Evolutionary conservation across 2,113 vertebrate species (phyloP).

Genomic region (Melanerpes formicivorus): DNA sequence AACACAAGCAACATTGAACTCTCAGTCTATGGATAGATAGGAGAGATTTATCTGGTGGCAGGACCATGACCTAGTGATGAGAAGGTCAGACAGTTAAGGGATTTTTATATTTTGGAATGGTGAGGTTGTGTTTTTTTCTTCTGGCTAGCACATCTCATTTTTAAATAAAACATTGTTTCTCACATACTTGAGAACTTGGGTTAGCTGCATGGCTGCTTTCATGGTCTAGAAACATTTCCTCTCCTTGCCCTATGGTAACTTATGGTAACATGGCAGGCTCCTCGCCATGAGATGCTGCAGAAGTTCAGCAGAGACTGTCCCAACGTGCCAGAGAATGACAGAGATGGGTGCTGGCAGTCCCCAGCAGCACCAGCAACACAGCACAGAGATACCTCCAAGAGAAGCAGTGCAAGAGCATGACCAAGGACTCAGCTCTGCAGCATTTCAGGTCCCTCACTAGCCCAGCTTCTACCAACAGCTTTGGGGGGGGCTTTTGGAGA

Average conservation of each 20-base stretch:
- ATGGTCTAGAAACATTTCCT: slow-evolving; percentile 28
- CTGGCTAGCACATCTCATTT: slow-evolving; percentile 68
- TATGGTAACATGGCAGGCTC: neutral
- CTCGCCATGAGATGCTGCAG: neutral
- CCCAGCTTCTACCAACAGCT: neutral
- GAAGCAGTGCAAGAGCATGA: neutral
- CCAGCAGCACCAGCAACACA: neutral
- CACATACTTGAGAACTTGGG: slow-evolving; percentile 63
- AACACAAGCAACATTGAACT: slow-evolving; percentile 87
- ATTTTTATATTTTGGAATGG: slow-evolving; percentile 75
- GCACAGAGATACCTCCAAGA: neutral
- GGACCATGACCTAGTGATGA: slow-evolving; percentile 74
- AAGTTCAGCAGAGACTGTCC: neutral
- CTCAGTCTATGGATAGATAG: slow-evolving; percentile 78
- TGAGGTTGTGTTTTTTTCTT: slow-evolving; percentile 71
- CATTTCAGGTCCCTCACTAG: neutral
- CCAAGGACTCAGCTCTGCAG: fast-evolving
- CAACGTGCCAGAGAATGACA: fast-evolving
- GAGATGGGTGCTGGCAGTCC: neutral
- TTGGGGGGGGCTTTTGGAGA: fast-evolving
- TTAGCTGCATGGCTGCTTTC: slow-evolving; percentile 9
- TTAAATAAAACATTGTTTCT: slow-evolving; percentile 79
- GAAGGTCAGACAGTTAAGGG: slow-evolving; percentile 75
- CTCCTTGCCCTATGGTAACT: neutral
- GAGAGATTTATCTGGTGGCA: slow-evolving; percentile 83